Conservation (phyloP, 92 coral and sea anemone genomes). For the Virgularia gustaviana region DNA sequence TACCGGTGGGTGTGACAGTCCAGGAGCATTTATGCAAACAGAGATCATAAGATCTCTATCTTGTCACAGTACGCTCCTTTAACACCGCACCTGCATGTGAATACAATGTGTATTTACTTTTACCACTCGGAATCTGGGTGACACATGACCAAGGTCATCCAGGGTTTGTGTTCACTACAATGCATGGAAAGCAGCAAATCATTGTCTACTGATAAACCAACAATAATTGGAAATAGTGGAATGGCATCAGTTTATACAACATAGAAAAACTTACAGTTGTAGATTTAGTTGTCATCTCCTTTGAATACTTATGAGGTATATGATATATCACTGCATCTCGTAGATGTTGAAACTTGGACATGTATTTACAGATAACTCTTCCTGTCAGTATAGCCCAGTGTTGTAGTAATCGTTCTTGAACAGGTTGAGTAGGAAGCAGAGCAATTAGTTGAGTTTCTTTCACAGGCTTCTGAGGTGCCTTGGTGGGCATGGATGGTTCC, state of each 20-base stretch:
- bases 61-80: too few species aligned
- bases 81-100: too few species aligned
- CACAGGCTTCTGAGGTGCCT: slow-evolving; percentile 36
- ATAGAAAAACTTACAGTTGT: slow-evolving; percentile 49
- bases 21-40: too few species aligned
- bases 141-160: too few species aligned
- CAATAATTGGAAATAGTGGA: neutral
- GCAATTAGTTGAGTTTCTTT: slow-evolving; percentile 46
- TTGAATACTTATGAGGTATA: slow-evolving; percentile 55
- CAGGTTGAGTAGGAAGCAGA: slow-evolving; percentile 46
- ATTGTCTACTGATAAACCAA: neutral
- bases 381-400: slow-evolving; percentile 49
- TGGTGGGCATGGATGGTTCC: slow-evolving; percentile 31
- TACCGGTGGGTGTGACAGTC: too few species aligned
- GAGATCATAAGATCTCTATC: too few species aligned
- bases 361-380: slow-evolving; percentile 46
- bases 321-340: slow-evolving; percentile 51
- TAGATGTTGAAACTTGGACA: slow-evolving; percentile 43
- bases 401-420: slow-evolving; percentile 36
- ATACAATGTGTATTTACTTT: too few species aligned
- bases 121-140: too few species aligned
- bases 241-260: neutral
- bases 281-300: slow-evolving; percentile 62
- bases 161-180: neutral
- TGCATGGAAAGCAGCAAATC: neutral